A percentile compares a stretch with the other conserved stretches of the same genome.
These are phyloP conservation scores for Cotesia vestalis DNA, from an alignment of 1,140 invertebrate genomes.

Conservation along the genomic window DNA sequence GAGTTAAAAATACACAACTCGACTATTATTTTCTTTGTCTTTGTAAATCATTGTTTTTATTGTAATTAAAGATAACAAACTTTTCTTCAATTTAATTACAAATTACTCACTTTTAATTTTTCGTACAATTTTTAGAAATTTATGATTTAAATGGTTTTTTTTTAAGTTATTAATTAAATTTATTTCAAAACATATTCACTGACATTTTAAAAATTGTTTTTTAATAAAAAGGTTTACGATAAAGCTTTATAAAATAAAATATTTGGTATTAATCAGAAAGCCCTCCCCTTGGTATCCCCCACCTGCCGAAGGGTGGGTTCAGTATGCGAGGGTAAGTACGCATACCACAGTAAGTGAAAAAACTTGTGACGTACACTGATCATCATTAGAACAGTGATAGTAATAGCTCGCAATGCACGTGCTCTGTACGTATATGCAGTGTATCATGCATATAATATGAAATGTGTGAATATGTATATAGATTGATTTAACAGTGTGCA, in stretches of 20 bases:
- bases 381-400: not conserved
- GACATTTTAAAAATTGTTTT: too few relatives aligned
- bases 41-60: not conserved
- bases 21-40: slow-evolving; percentile 6
- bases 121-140: too few relatives aligned
- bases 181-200: too few relatives aligned
- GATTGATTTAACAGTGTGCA: too few relatives aligned
- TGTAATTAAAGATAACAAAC: too few relatives aligned
- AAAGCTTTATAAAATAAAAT: too few relatives aligned
- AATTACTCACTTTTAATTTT: too few relatives aligned
- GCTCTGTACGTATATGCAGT: slow-evolving; percentile 41
- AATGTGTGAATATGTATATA: not conserved
- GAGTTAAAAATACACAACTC: not conserved
- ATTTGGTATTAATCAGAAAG: slow-evolving; percentile 54
- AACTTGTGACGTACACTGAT: slow-evolving; percentile 7
- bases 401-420: slow-evolving; percentile 44
- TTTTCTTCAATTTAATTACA: too few relatives aligned
- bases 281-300: slow-evolving; percentile 49
- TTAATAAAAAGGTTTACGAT: too few relatives aligned
- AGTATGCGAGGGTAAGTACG: slow-evolving; percentile 51
- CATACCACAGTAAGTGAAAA: slow-evolving; percentile 28
- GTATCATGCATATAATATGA: slow-evolving; percentile 7
- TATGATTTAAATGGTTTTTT: too few relatives aligned
- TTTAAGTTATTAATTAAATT: too few relatives aligned
- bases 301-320: slow-evolving; percentile 54